A percentile compares a stretch with the other conserved stretches of the same genome.
Conservation (phyloP, 2,888 invertebrate species). For the Lutraria lutraria region DNA sequence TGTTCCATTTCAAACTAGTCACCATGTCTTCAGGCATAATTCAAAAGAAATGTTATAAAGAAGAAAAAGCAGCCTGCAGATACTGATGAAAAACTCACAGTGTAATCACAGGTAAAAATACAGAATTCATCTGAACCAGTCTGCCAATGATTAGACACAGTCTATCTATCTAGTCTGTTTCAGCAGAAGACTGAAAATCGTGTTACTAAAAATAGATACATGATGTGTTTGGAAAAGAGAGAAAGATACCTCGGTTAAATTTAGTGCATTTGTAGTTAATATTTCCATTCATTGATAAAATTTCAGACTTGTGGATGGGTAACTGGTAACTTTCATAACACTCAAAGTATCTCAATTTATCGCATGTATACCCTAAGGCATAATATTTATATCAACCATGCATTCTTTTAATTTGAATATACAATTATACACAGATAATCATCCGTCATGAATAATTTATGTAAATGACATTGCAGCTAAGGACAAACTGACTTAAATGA, state of each 20-base stretch:
- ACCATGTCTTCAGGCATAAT: slow-evolving; percentile 41
- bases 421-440: not conserved
- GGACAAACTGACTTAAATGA: not conserved
- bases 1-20: slow-evolving; percentile 61
- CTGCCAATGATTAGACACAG: slow-evolving; percentile 47
- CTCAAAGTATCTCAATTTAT: not conserved
- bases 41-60: slow-evolving; percentile 1
- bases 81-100: slow-evolving; percentile 22
- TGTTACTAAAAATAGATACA: slow-evolving; percentile 61
- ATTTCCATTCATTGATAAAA: not conserved
- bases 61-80: slow-evolving; percentile 21
- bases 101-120: slow-evolving; percentile 50
- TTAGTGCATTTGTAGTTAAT: slow-evolving; percentile 1
- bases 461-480: not conserved
- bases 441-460: slow-evolving; percentile 14
- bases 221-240: slow-evolving; percentile 50
- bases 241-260: slow-evolving; percentile 9
- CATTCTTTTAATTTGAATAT: slow-evolving; percentile 23
- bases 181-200: slow-evolving; percentile 56
- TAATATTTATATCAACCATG: not conserved
- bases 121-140: slow-evolving; percentile 39
- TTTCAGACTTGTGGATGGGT: not conserved
- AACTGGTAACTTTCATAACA: not conserved
- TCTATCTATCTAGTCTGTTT: slow-evolving; percentile 61
- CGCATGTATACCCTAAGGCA: not conserved